phyloP scores from a whole-genome alignment of 2,113 vertebrate genomes.

The Dendrocopos noguchii region DNA sequence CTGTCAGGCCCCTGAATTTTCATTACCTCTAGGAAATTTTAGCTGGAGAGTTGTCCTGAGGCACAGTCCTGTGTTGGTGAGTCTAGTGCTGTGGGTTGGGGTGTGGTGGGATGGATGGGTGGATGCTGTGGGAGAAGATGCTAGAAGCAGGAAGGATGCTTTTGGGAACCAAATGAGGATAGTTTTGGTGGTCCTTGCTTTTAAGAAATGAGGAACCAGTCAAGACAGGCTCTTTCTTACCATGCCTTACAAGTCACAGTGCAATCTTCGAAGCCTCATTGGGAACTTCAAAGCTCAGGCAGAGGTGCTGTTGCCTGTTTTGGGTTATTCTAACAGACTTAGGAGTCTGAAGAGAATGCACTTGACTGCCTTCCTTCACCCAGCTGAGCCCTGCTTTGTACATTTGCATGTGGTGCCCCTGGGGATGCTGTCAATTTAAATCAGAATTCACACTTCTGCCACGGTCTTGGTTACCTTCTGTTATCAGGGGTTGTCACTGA shows the following conservation, averaged over 20 bases:
- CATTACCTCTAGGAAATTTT: not conserved
- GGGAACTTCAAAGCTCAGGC: not conserved
- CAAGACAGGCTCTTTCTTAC: not conserved
- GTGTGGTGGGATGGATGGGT: not conserved
- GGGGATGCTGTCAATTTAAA: not conserved
- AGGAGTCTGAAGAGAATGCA: not conserved
- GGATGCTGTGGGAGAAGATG: not conserved
- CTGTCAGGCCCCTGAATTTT: not conserved
- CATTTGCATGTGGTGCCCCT: not conserved
- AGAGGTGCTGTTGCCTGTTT: not conserved
- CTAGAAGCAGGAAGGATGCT: not conserved
- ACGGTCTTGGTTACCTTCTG: not conserved
- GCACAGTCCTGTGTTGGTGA: not conserved
- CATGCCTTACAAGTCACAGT: not conserved
- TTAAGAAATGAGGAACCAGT: not conserved
- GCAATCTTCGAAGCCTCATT: accelerated
- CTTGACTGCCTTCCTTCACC: not conserved
- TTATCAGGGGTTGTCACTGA: not conserved
- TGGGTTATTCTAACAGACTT: accelerated
- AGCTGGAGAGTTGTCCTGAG: not conserved
- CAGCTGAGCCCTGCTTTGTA: not conserved
- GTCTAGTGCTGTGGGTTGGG: not conserved
- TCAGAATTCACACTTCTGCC: not conserved
- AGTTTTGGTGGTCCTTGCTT: not conserved
- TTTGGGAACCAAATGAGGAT: not conserved